phyloP scores from a whole-genome alignment of 2,888 invertebrate species.

The Acrobasis repandana region DNA sequence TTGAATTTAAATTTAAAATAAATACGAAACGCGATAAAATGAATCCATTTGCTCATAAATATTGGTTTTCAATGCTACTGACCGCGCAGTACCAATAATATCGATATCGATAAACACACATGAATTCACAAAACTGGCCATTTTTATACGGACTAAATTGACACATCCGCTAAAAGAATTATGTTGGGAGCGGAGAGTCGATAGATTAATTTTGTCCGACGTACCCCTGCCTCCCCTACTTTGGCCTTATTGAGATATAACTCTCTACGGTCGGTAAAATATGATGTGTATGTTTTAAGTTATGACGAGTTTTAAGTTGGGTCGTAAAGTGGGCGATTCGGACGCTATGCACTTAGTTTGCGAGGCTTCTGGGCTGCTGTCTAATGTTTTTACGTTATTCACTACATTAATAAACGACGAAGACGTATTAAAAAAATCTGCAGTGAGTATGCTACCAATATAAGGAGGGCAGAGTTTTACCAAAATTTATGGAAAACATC shows the following conservation, averaged over 20 bases:
- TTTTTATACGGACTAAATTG: conserved; percentile 16
- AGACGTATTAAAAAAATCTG: no score
- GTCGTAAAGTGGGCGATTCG: conserved; percentile 3
- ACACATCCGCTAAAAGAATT: conserved; percentile 33
- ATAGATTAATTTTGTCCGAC: conserved; percentile 36
- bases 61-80: not conserved
- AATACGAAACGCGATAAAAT: not conserved
- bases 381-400: no score
- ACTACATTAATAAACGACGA: no score
- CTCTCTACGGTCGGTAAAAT: conserved; percentile 68
- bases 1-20: not conserved
- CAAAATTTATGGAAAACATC: no score
- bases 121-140: conserved; percentile 11
- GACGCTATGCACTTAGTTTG: not conserved
- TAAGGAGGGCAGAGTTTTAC: no score
- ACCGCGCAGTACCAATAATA: not conserved
- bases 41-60: conserved; percentile 5
- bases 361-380: no score
- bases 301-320: conserved; percentile 5
- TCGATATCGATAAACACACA: conserved; percentile 4
- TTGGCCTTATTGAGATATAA: conserved; percentile 70
- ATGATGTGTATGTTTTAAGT: conserved; percentile 12
- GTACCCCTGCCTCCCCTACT: conserved; percentile 53
- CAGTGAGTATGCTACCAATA: no score
- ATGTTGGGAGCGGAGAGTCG: conserved; percentile 33